phyloP scores from a whole-genome alignment of 2,888 invertebrate species.

The Meiosimyza decipiens region DNA sequence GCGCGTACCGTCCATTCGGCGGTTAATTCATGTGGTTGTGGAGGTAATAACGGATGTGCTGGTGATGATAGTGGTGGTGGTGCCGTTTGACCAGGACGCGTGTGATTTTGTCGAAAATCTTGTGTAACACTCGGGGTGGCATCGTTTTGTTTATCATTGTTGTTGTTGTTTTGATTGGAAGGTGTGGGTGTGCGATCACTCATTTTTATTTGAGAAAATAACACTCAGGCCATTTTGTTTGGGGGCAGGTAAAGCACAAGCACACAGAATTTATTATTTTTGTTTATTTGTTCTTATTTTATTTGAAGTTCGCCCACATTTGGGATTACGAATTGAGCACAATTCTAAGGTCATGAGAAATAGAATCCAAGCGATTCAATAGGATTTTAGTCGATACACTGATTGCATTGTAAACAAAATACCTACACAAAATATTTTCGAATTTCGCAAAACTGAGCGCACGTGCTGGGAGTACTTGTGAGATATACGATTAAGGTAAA shows the following conservation, averaged over 20 bases:
- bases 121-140: conserved; percentile 32
- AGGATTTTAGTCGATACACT: too few relatives aligned
- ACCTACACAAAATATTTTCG: too few relatives aligned
- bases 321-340: too few relatives aligned
- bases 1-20: conserved; percentile 78
- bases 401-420: too few relatives aligned
- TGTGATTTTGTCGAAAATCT: conserved; percentile 39
- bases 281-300: conserved; percentile 2
- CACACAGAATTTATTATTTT: neutral
- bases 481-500: too few relatives aligned
- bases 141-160: conserved; percentile 37
- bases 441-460: too few relatives aligned
- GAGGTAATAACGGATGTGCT: conserved; percentile 38
- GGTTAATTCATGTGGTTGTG: conserved; percentile 64
- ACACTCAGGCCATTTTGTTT: conserved; percentile 23
- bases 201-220: conserved; percentile 14
- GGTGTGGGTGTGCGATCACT: conserved; percentile 16
- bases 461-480: too few relatives aligned
- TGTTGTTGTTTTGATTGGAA: conserved; percentile 7
- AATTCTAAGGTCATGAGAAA: too few relatives aligned
- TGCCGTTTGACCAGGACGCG: neutral
- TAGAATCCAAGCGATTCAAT: too few relatives aligned
- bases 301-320: neutral
- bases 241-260: neutral
- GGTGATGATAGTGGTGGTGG: neutral